phyloP scores from a whole-genome alignment of 2,797 vertebrate genomes.

The Phoebastria nigripes region DNA sequence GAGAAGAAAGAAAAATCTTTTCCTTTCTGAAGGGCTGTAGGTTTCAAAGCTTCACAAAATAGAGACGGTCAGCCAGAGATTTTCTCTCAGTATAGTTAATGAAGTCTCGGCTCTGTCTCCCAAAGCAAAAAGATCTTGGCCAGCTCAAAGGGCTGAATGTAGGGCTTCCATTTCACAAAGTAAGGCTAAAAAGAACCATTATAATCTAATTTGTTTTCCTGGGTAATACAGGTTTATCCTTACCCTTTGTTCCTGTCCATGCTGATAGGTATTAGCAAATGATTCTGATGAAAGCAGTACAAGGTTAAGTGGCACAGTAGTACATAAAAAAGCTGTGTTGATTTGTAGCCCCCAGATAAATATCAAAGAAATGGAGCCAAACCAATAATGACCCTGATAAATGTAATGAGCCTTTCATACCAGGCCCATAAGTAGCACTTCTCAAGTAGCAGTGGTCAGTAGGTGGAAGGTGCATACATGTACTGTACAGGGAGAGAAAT shows the following conservation, averaged over 20 bases:
- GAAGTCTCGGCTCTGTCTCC: background rate
- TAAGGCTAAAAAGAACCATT: background rate
- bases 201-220: background rate
- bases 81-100: slow-evolving; percentile 11
- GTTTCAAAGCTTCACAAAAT: slow-evolving; percentile 18
- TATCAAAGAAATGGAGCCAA: background rate
- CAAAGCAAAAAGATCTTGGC: background rate
- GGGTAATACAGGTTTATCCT: background rate
- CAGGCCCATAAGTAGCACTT: background rate
- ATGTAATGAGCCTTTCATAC: background rate
- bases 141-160: background rate
- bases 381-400: background rate
- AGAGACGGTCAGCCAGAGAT: background rate
- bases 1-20: background rate
- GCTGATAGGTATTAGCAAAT: background rate
- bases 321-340: background rate
- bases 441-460: background rate
- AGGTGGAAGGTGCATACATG: background rate
- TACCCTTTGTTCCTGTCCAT: background rate
- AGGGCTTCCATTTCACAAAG: background rate
- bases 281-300: background rate
- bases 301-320: background rate
- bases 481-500: background rate
- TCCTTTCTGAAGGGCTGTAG: background rate
- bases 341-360: background rate